A percentile compares a stretch with the other conserved stretches of the same genome.
Conservation (phyloP, 2,113 vertebrate species). For the Oncorhynchus kisutch region DNA sequence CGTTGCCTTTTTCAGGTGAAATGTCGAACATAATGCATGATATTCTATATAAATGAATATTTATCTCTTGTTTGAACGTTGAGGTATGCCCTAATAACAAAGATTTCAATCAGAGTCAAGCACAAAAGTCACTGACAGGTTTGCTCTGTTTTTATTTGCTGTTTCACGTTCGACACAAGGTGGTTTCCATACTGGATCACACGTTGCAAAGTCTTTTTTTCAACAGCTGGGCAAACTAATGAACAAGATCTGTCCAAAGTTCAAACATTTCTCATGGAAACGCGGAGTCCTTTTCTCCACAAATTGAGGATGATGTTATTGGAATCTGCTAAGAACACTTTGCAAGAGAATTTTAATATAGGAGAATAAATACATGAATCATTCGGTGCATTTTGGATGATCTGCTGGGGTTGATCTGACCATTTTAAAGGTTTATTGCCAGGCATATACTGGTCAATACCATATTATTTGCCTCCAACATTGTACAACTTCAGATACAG, state of each 20-base stretch:
- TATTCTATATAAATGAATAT: too few relatives aligned
- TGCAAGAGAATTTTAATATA: background rate
- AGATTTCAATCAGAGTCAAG: background rate
- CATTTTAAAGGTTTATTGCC: too few relatives aligned
- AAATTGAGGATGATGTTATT: background rate
- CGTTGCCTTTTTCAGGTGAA: background rate
- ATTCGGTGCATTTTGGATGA: background rate
- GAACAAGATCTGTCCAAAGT: conserved; percentile 70
- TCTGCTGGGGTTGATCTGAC: background rate
- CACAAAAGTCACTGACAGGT: background rate
- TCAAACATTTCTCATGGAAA: conserved; percentile 57
- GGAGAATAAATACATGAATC: background rate
- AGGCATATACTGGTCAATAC: too few relatives aligned
- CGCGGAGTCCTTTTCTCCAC: background rate
- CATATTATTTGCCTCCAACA: too few relatives aligned
- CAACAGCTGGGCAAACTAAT: conserved; percentile 51
- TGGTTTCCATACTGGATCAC: conserved; percentile 7
- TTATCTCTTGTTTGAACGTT: too few relatives aligned
- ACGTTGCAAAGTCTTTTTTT: conserved; percentile 24
- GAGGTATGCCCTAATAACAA: background rate
- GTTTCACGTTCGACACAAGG: conserved; percentile 21
- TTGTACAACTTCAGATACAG: too few relatives aligned
- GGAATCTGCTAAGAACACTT: background rate
- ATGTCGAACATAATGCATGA: background rate
- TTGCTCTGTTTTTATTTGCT: conserved; percentile 13